These are phyloP conservation scores for Nemotelus pantherinus DNA, from an alignment of 2,888 invertebrate species.

Conservation along the genomic window DNA sequence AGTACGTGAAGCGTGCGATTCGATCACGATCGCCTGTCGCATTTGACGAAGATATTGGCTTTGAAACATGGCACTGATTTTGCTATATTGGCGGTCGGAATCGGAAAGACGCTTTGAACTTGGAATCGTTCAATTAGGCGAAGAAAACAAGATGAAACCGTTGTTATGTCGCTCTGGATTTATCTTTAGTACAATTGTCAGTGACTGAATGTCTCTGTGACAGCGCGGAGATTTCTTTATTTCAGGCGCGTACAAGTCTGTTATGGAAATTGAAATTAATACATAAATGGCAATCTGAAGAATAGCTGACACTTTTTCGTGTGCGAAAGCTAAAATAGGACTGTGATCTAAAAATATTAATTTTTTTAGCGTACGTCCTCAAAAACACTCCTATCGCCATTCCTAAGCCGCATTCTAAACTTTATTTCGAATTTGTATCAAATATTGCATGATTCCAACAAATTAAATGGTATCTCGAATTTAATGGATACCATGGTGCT, in stretches of 20 bases:
- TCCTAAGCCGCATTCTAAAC: too few species aligned
- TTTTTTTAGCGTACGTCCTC: too few species aligned
- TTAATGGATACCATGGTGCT: neutral
- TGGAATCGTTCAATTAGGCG: slow-evolving; percentile 36
- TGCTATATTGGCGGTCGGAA: slow-evolving; percentile 29
- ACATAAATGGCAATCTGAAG: neutral
- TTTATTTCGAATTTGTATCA: neutral
- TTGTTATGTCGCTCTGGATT: slow-evolving; percentile 4
- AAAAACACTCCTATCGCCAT: too few species aligned
- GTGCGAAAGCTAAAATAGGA: too few species aligned
- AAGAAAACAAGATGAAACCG: slow-evolving; percentile 12
- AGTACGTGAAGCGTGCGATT: slow-evolving; percentile 39
- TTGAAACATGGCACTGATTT: slow-evolving; percentile 38
- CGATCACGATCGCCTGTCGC: slow-evolving; percentile 42
- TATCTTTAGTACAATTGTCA: neutral
- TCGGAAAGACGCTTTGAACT: slow-evolving; percentile 42
- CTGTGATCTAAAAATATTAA: too few species aligned
- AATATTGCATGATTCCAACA: neutral
- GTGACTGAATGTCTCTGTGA: too few species aligned
- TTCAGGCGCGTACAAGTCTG: too few species aligned
- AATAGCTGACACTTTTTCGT: neutral
- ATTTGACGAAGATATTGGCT: slow-evolving; percentile 42
- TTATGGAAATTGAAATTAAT: too few species aligned
- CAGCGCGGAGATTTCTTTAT: too few species aligned
- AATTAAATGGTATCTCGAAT: neutral